Base-by-base conservation (phyloP, 2,888 invertebrate species). In the Lydus trimaculatus region DNA sequence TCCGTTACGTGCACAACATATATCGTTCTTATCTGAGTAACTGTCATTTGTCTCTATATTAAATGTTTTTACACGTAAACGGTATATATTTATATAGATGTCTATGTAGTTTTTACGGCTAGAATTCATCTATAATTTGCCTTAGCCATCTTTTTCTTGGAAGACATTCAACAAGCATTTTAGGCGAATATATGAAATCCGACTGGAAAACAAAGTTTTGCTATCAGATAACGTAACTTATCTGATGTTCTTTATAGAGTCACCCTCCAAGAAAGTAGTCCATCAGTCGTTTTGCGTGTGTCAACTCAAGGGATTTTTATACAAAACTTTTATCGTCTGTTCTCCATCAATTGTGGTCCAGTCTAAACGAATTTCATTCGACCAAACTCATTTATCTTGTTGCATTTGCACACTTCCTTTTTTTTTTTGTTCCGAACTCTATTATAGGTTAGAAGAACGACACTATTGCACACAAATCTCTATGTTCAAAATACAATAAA, bases 1-100 rank as follows among this genome's bases (percentile, higher is more conserved):
- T 79, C 76, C 67, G 71, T 67, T 74, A 79, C 79, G 79, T 79
- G 79, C 76, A 70, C 66, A 73, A 79, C 76, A 79, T 79, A 79
- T 73, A 79, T 74, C 67, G 74, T 64, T 39, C 48, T 71, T 75
- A 76, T 76, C 76, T 73, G 65, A 67, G 69, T 64, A 72, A 71
- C 74, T 75, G 74, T 74, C 74, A 73, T 72, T 75, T 67, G 69
- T 48, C 23, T 48, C 43, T 36, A 39, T 62, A 31, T 62, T 25
- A 56, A 56, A 56, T 56, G 28, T 56, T 56, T 56, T 15, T 56
- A 25, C n/a, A 56, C 52, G 23, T 52, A 52, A 13, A 52, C 6
- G 9, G 3, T 48, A 20, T 20, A n/a, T n/a, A n/a, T n/a, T n/a
- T n/a, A n/a, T n/a, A n/a, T n/a, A n/a, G n/a, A n/a, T n/a, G n/a